Base-by-base conservation (phyloP, 2,797 vertebrate species). In the Carcharodon carcharias region DNA sequence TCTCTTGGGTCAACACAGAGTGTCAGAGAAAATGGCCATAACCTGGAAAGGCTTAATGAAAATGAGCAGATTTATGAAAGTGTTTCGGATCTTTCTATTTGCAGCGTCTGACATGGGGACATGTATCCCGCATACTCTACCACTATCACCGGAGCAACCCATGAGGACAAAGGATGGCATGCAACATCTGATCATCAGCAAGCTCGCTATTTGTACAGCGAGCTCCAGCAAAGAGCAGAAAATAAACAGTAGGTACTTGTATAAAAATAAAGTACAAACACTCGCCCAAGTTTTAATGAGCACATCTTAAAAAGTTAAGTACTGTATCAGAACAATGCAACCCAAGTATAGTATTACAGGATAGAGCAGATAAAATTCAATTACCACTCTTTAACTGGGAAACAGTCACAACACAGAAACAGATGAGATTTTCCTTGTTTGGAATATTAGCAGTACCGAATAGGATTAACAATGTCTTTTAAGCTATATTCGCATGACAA, bases 111-210 rank as follows among this genome's bases (percentile, higher is more conserved):
- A 54, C 11, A 82, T 0, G 96, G 89, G 96, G 96, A 96, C 96
- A 96, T 82, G 97, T 21, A 96, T 96, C 80, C 96, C 96, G 96
- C 97, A 96, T 96, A 96, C 96, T 97, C 97, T 65, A 50, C 97
- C 96, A 97, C 50, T 69, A 77, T 73, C 63, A 54, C 91, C 96
- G 0, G 96, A 80, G 96, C 96, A 97, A 97, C 97, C 97, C 97
- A 96, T 23, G 0, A 9, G 96, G 96, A 98, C 97, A 98, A 98
- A 98, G 97, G 97, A 97, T 96, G 97, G 97, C 96, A 97, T 96
- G 96, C 50, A 35, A 97, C 96, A 97, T 77, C 11, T 67, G 96
- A 97, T 97, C 14, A 1, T 96, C 96, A 97, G 97, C 96, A 96
- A 96, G 97, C 97, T 96, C 97, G 97, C 97, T 98, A 96, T 98